Conservation (phyloP, 2,888 invertebrate species). For the Anthoptus insignis region DNA sequence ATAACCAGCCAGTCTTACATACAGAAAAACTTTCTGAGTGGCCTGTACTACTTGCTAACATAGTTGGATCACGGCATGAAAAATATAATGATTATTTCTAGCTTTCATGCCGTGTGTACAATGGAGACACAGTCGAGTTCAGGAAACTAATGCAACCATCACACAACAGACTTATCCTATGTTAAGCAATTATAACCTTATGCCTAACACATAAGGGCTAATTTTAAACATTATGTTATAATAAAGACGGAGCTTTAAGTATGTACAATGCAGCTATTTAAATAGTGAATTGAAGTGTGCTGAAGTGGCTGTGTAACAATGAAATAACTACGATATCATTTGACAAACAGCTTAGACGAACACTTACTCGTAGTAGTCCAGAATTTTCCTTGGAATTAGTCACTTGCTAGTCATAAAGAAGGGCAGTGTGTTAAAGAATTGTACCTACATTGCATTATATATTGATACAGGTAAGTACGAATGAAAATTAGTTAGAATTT, state of each 20-base stretch:
- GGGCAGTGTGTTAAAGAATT: no score
- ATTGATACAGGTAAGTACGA: no score
- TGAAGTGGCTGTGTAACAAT: not conserved
- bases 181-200: slow-evolving; percentile 30
- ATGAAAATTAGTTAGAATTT: no score
- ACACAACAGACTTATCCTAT: not conserved
- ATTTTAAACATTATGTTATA: not conserved
- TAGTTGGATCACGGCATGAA: no score
- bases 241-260: not conserved
- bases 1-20: no score
- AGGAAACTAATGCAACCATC: not conserved
- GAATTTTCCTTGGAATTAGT: no score
- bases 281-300: not conserved
- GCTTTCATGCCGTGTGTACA: not conserved
- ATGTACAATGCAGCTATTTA: not conserved
- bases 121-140: not conserved
- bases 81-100: no score
- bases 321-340: not conserved
- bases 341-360: not conserved
- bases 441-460: no score
- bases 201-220: slow-evolving; percentile 41
- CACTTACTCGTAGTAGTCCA: not conserved
- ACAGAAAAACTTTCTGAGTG: no score
- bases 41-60: no score
- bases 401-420: no score